Percentiles rank a stretch among this genome's conserved stretches.
phyloP scores from a whole-genome alignment of 2,888 invertebrate species.

The Conchocele bisecta region DNA sequence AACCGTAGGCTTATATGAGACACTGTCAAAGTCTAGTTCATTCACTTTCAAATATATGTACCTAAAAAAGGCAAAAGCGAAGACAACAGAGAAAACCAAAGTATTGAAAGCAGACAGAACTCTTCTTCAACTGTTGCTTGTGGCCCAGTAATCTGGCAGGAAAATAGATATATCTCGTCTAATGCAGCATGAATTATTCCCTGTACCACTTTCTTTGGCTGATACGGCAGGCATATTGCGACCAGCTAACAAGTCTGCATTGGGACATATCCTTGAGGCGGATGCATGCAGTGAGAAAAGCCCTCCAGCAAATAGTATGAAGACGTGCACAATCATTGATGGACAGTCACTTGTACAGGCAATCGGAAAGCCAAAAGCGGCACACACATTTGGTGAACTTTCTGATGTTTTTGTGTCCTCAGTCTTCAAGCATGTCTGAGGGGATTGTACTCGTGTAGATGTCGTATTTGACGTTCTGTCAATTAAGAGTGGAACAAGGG shows the following conservation, averaged over 20 bases:
- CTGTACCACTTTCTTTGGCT: conserved; percentile 7
- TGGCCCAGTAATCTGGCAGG: not conserved
- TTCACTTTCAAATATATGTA: too few species aligned
- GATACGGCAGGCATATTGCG: not conserved
- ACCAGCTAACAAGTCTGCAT: not conserved
- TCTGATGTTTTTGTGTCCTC: not conserved
- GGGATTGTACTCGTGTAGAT: not conserved
- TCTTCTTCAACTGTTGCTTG: not conserved
- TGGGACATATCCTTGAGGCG: not conserved
- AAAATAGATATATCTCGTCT: not conserved
- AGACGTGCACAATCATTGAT: conserved; percentile 6
- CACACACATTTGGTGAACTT: conserved; percentile 1
- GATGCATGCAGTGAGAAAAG: not conserved
- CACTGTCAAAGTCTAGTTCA: too few species aligned
- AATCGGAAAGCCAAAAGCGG: conserved; percentile 7
- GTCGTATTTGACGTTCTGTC: conserved; percentile 3
- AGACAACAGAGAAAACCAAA: too few species aligned
- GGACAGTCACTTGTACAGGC: conserved; percentile 1
- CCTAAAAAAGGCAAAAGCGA: too few species aligned
- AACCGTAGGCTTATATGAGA: too few species aligned
- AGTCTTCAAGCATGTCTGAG: not conserved
- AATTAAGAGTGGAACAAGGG: conserved; percentile 2
- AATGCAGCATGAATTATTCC: conserved; percentile 2
- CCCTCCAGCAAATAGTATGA: not conserved
- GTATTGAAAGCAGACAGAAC: too few species aligned